Percentiles rank a stretch among this genome's conserved stretches.
Conservation (phyloP, 1,140 invertebrate genomes). For the Callitettix versicolor region DNA sequence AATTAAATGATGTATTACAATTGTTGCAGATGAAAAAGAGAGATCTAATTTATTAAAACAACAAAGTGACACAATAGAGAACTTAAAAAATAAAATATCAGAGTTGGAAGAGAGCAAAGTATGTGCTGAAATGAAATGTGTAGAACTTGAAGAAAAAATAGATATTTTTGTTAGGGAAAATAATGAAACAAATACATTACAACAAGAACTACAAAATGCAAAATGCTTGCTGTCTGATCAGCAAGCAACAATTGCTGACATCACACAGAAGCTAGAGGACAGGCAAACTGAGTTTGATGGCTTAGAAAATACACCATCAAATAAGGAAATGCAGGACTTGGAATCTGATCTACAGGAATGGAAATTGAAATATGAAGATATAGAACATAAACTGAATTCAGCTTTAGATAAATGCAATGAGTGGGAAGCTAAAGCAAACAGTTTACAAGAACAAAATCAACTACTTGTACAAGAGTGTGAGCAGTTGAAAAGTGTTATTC, state of each 20-base stretch:
- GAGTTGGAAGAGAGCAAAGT: conserved; percentile 20
- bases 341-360: conserved; percentile 22
- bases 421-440: conserved; percentile 8
- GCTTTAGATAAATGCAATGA: not conserved
- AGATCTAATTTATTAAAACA: conserved; percentile 32
- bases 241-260: not conserved
- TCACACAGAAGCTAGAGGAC: not conserved
- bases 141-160: conserved; percentile 23
- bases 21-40: conserved; percentile 32
- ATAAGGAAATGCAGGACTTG: conserved; percentile 28
- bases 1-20: too few species aligned
- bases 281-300: conserved; percentile 18
- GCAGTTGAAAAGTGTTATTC: not conserved
- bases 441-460: conserved; percentile 7
- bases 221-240: not conserved
- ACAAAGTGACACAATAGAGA: conserved; percentile 27
- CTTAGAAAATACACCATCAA: conserved; percentile 23
- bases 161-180: conserved; percentile 36
- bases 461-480: conserved; percentile 11
- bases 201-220: conserved; percentile 24
- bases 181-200: conserved; percentile 28
- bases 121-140: conserved; percentile 21
- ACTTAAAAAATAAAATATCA: conserved; percentile 33
- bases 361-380: conserved; percentile 13
- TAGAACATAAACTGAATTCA: conserved; percentile 24